Evolutionary conservation across 2,797 vertebrate genomes (phyloP).

Genomic region (Novumbra hubbsi): DNA sequence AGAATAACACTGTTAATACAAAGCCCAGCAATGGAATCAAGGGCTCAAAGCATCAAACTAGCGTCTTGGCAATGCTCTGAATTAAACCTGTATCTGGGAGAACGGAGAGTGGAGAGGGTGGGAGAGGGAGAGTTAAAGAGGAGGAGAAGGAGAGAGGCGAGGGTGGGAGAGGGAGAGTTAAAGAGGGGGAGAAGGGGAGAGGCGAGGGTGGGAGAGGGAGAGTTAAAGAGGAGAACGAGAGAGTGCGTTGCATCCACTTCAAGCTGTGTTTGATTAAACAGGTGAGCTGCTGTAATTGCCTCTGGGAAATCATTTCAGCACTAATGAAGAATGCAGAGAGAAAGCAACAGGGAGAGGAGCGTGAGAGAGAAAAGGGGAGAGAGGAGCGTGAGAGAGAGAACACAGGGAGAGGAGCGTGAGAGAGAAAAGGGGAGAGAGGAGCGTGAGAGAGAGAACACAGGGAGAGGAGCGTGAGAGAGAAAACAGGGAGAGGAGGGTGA

Average conservation of each 20-base stretch:
- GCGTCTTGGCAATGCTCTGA: slow-evolving; percentile 26
- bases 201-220: neutral
- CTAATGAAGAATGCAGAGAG: slow-evolving; percentile 46
- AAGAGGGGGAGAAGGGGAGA: neutral
- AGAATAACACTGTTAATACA: slow-evolving; percentile 34
- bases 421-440: neutral
- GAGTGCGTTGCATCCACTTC: slow-evolving; percentile 38
- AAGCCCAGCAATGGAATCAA: slow-evolving; percentile 17
- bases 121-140: too few relatives aligned
- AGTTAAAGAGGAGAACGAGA: neutral
- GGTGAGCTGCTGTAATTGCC: slow-evolving; percentile 60
- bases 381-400: neutral
- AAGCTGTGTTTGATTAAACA: slow-evolving; percentile 64
- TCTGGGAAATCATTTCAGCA: slow-evolving; percentile 61
- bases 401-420: too few relatives aligned
- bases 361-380: slow-evolving; percentile 10
- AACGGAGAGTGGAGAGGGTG: slow-evolving; percentile 14
- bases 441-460: neutral
- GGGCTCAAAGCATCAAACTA: neutral
- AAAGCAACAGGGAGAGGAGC: slow-evolving; percentile 22
- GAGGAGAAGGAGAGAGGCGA: neutral
- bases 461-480: too few relatives aligned
- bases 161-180: neutral
- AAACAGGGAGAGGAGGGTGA: neutral
- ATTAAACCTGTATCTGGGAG: slow-evolving; percentile 28